phyloP scores from a whole-genome alignment of 2,797 vertebrate genomes.

The Monodelphis domestica region DNA sequence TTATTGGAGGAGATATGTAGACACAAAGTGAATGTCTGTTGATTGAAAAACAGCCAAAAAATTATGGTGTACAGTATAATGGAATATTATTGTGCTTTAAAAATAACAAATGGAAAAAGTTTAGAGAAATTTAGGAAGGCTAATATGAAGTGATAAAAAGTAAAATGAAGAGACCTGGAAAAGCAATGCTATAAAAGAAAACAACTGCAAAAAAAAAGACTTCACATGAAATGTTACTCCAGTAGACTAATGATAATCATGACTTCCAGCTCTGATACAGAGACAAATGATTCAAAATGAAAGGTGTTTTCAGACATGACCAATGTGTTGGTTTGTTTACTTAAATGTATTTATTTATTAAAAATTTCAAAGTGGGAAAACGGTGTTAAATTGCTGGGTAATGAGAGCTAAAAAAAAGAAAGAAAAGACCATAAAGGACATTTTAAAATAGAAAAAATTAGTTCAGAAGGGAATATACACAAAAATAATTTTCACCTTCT shows the following conservation, averaged over 20 bases:
- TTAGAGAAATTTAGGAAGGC: not conserved
- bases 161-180: not conserved
- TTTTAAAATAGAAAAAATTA: not conserved
- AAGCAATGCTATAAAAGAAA: no score
- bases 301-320: not conserved
- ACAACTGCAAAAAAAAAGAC: not conserved
- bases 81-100: no score
- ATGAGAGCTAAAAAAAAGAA: not conserved
- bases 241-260: not conserved
- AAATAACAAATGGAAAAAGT: not conserved
- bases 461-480: not conserved
- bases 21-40: not conserved
- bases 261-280: not conserved
- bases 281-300: no score
- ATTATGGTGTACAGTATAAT: no score
- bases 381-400: not conserved
- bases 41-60: not conserved
- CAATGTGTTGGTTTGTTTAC: not conserved
- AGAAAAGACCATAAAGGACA: not conserved
- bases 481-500: not conserved
- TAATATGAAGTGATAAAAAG: not conserved
- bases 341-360: not conserved
- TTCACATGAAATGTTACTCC: not conserved
- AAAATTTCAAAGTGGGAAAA: not conserved
- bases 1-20: not conserved